A percentile compares a stretch with the other conserved stretches of the same genome.
These are phyloP conservation scores for Pocillopora meandrina DNA, from an alignment of 92 coral and sea anemone species.

Conservation along the genomic window DNA sequence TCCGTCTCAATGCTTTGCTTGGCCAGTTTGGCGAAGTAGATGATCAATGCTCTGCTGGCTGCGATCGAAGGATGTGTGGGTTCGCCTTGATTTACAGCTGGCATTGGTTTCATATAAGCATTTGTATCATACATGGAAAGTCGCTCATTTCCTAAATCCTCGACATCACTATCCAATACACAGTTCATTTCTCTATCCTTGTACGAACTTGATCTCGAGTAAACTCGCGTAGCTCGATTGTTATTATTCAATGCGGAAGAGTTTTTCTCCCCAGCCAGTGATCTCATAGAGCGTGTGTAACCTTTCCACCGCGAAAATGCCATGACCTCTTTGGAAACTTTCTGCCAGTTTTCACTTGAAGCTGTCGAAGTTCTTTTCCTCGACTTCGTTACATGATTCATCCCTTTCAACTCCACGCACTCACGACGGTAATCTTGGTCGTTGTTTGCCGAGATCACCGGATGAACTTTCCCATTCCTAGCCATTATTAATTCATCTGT, in stretches of 20 bases:
- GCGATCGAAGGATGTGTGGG: conserved; percentile 53
- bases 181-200: conserved; percentile 24
- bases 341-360: conserved; percentile 58
- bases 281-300: conserved; percentile 75
- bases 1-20: conserved; percentile 66
- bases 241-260: conserved; percentile 12
- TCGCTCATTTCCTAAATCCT: conserved; percentile 62
- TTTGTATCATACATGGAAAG: conserved; percentile 60
- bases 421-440: conserved; percentile 15
- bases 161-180: conserved; percentile 93
- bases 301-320: conserved; percentile 79
- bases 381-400: conserved; percentile 46
- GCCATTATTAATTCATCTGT: conserved; percentile 45
- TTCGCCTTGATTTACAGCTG: conserved; percentile 41
- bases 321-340: conserved; percentile 56
- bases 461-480: conserved; percentile 79
- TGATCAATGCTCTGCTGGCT: conserved; percentile 83
- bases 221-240: not conserved
- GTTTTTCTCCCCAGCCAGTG: not conserved
- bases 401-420: conserved; percentile 48
- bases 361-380: conserved; percentile 31
- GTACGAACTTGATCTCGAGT: not conserved
- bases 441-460: conserved; percentile 28
- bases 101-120: conserved; percentile 68
- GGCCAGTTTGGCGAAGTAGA: conserved; percentile 95